phyloP scores from a whole-genome alignment of 2,888 invertebrate species.

The Boloria euphrosyne region DNA sequence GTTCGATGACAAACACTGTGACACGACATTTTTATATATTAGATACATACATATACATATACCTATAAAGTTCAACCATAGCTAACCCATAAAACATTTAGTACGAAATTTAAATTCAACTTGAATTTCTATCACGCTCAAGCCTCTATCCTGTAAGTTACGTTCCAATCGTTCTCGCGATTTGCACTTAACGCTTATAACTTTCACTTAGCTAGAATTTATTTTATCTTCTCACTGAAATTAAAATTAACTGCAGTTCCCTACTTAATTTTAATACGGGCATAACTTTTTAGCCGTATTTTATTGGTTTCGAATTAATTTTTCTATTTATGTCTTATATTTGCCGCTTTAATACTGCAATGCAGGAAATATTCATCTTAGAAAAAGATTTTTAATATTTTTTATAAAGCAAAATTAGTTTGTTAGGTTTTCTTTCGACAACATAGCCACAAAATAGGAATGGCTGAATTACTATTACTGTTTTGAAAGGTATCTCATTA shows the following conservation, averaged over 20 bases:
- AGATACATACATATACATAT: background rate
- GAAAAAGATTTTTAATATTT: background rate
- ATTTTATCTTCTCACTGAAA: slow-evolving; percentile 39
- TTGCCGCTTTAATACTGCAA: background rate
- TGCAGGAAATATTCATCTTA: background rate
- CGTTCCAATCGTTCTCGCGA: slow-evolving; percentile 42
- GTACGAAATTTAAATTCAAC: too few species aligned
- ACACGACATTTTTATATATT: too few species aligned
- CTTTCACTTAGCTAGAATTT: slow-evolving; percentile 45
- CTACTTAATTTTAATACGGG: slow-evolving; percentile 29
- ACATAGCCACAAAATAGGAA: too few species aligned
- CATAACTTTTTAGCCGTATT: slow-evolving; percentile 31
- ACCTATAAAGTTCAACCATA: too few species aligned
- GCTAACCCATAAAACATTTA: too few species aligned
- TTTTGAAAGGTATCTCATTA: too few species aligned
- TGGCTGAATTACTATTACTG: too few species aligned
- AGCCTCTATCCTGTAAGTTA: slow-evolving; percentile 40
- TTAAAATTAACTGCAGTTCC: slow-evolving; percentile 38
- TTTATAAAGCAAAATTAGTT: too few species aligned
- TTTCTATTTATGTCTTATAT: slow-evolving; percentile 13
- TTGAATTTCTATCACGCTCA: slow-evolving; percentile 19
- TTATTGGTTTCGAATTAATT: slow-evolving; percentile 21
- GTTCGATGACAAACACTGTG: too few species aligned
- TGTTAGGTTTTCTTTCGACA: too few species aligned
- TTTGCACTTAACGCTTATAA: slow-evolving; percentile 46